These are phyloP conservation scores for Masticophis lateralis DNA, from an alignment of 2,797 vertebrate species.

Conservation along the genomic window DNA sequence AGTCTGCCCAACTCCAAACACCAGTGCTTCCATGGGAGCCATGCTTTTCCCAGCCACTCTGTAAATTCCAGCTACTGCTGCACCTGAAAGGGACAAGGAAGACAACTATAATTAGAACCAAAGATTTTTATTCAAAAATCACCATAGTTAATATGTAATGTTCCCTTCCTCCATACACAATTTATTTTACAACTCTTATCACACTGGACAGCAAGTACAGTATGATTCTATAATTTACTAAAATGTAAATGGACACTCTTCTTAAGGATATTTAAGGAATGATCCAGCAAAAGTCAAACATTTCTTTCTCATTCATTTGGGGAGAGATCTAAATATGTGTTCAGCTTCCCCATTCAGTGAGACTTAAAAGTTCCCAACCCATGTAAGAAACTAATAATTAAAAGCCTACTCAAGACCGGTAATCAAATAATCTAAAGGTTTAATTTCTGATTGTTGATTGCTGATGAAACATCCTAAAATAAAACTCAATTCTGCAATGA, in stretches of 20 bases:
- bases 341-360: neutral
- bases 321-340: neutral
- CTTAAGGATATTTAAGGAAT: neutral
- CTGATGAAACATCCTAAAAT: neutral
- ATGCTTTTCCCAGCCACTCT: constrained; percentile 96
- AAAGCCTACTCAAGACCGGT: neutral
- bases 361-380: neutral
- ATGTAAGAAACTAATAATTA: neutral
- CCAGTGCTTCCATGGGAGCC: constrained; percentile 92
- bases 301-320: neutral
- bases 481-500: neutral
- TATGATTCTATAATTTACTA: neutral
- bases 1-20: constrained; percentile 93
- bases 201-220: neutral
- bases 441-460: neutral
- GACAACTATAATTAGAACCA: constrained; percentile 22
- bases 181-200: neutral
- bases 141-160: neutral
- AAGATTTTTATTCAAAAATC: neutral
- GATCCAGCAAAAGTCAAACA: neutral
- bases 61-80: constrained; percentile 93
- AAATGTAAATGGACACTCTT: neutral
- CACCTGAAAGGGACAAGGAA: constrained; percentile 74
- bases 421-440: neutral
- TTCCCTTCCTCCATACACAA: neutral